Evolutionary conservation across 2,888 invertebrate genomes (phyloP), one percentile per base, ranked within the genome.

Genomic region (Podabrus alpinus): DNA sequence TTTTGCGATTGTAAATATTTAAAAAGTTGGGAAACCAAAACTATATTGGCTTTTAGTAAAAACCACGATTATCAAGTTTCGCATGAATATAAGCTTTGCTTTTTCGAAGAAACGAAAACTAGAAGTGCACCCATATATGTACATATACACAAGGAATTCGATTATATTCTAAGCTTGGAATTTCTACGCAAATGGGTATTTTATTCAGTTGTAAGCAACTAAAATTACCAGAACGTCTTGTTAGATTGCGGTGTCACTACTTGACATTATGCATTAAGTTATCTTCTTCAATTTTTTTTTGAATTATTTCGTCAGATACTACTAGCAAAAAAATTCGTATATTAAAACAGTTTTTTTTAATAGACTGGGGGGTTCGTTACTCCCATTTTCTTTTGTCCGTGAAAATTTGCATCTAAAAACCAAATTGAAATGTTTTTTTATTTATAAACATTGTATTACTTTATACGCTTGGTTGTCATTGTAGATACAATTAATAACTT

Each of bases 181-280:
- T 60, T 66, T 60, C 66, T 67, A 71, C 71, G 60, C 60, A 71
- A 71, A 71, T 71, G 60, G 60, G 67, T 67, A 19, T 71, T 71
- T 71, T 71, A 71, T 71, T 71, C 64, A 24, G 59, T 71, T 71
- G 71, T 71, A 71, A 66, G 19, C 71, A 71, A 71, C 59, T 66
- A 45, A 66, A 66, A 66, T 71, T 71, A 66, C 71, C 59, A 66
- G 66, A 66, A 60, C 66, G 66, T 15, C 29, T 66, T 19, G 59
- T 21, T 15, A 66, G 21, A 16, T 71, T 59, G 66, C 13, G 21
- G 19, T 19, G 21, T 15, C 45, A n/a, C 45, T 25, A 71, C 15
- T 66, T 66, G 45, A 24, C 66, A 24, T 71, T 21, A 10, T 9
- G 59, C 24, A 16, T 59, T 64, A 64, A 64, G 10, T 69, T 45